Evolutionary conservation across 2,113 vertebrate species (phyloP), one percentile per base, ranked within the genome.

Genomic region (Sminthopsis crassicaudata): DNA sequence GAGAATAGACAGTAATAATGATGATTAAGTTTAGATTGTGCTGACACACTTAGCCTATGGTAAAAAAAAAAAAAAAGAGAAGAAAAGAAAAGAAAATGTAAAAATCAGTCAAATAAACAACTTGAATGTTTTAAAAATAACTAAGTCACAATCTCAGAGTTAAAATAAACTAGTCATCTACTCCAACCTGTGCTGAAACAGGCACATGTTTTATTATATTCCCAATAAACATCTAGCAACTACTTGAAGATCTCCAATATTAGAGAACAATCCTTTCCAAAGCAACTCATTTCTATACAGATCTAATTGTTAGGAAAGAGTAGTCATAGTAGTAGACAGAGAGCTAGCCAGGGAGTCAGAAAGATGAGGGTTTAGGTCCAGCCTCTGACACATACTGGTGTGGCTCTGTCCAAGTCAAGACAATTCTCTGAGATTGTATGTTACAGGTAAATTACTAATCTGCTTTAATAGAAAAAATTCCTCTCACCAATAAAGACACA

Each of bases 11-110:
- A 51, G 53, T 76, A 24, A 57, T 50, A 46, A 24, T 23, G 8
- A 50, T 84, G 53, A 50, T 23, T 26, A 23, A 55, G 22, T 67
- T 24, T 4, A 1, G 57, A 84, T 51, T 91, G 19, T 91, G 94
- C 42, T 53, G 92, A 55, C 90, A 76, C 36, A 91, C 55, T 46
- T 67, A 95, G 54, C 84, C 93, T 26, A 76, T 36, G n/a, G 30
- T 67, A 0, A 7, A 67, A 76, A 76, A 76, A 76, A n/a, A 19
- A 48, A 2, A 48, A 48, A n/a, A n/a, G n/a, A n/a, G n/a, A n/a
- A n/a, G n/a, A n/a, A 48, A 48, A 48, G 3, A n/a, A n/a, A n/a
- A n/a, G n/a, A 48, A 67, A 67, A 19, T n/a, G 3, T 67, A 36
- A 12, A 51, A 51, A 11, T 51, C 11, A 67, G 27, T 67, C 60